Conservation (phyloP, 2,797 vertebrate species). For the Acanthis flammea region DNA sequence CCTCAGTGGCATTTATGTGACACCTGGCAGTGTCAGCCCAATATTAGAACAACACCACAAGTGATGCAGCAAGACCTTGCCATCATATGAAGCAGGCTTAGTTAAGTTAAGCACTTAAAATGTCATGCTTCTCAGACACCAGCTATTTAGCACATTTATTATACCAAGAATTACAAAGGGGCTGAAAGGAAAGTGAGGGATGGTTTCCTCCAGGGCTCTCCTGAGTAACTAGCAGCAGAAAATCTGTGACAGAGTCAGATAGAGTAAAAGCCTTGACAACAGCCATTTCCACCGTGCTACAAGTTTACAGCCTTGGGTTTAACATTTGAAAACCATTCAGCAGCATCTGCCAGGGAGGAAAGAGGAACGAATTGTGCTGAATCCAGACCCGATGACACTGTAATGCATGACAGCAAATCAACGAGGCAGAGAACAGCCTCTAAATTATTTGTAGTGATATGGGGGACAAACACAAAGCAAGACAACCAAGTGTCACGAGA, state of each 20-base stretch:
- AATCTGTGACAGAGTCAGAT: neutral
- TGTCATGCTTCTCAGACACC: neutral
- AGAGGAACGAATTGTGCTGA: neutral
- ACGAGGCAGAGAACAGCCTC: neutral
- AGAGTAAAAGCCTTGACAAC: neutral
- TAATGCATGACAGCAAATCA: neutral
- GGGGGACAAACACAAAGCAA: neutral
- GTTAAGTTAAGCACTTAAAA: neutral
- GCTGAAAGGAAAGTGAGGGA: slow-evolving; percentile 4
- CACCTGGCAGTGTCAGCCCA: neutral
- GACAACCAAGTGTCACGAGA: neutral
- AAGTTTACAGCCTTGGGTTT: neutral
- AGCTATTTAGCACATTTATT: neutral
- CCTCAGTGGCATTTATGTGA: neutral
- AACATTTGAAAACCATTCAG: neutral
- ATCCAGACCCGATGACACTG: neutral
- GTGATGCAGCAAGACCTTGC: neutral
- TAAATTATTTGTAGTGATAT: neutral
- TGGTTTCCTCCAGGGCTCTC: neutral
- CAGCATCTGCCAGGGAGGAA: neutral
- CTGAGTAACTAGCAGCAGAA: neutral
- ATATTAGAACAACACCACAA: neutral
- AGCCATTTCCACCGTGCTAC: neutral
- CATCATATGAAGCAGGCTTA: neutral
- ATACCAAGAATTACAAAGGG: neutral